Evolutionary conservation across 2,113 vertebrate genomes (phyloP).

Genomic region (Indicator maculatus): DNA sequence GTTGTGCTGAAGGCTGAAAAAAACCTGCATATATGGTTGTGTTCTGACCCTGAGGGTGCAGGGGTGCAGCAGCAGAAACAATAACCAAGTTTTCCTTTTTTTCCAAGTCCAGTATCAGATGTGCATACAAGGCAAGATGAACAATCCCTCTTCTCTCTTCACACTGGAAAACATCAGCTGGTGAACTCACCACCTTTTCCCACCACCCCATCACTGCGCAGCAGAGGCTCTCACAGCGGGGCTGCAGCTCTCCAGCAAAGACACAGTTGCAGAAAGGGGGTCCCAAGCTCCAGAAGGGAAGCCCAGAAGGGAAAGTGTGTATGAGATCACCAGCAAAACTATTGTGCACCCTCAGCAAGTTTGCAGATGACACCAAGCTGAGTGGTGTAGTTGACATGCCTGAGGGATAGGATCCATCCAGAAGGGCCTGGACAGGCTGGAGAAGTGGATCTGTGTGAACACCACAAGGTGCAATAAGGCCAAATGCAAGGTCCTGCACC

Average conservation of each 20-base stretch:
- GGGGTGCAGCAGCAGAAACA: not conserved
- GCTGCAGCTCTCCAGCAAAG: not conserved
- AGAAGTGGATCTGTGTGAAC: too few relatives aligned
- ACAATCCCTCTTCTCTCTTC: not conserved
- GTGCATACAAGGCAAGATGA: conserved; percentile 45
- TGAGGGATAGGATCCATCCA: too few relatives aligned
- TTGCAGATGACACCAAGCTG: too few relatives aligned
- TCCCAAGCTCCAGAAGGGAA: not conserved
- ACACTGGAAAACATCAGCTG: not conserved
- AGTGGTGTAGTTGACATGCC: too few relatives aligned
- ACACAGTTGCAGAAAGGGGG: not conserved
- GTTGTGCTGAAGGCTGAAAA: not conserved
- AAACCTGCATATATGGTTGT: conserved; percentile 30
- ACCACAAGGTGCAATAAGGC: too few relatives aligned
- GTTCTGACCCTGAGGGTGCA: not conserved
- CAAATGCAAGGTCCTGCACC: too few relatives aligned
- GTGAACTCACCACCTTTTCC: not conserved
- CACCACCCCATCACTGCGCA: not conserved
- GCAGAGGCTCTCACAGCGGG: not conserved
- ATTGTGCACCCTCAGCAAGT: too few relatives aligned
- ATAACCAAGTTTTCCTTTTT: not conserved
- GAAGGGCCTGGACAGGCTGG: too few relatives aligned
- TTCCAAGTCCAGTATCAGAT: not conserved
- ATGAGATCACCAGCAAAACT: not conserved
- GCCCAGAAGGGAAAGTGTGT: not conserved